These are phyloP conservation scores for Thelaira solivaga DNA, from an alignment of 2,888 invertebrate genomes.

Conservation along the genomic window DNA sequence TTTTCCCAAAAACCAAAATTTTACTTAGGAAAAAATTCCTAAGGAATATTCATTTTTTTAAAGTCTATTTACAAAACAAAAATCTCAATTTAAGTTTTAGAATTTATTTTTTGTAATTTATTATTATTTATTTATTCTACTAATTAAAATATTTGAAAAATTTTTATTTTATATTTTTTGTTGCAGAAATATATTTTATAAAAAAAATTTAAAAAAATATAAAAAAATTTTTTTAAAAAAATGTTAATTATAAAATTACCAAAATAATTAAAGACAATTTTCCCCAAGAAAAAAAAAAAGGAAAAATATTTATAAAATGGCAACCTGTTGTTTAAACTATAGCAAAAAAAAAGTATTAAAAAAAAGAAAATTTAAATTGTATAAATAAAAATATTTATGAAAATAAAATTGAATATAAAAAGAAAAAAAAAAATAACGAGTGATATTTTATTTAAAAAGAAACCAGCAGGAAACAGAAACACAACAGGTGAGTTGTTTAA, in stretches of 20 bases:
- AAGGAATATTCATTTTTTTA: too few relatives aligned
- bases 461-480: neutral
- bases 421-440: neutral
- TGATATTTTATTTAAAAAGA: neutral
- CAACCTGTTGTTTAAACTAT: conserved; percentile 14
- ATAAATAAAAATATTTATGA: conserved; percentile 16
- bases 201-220: neutral
- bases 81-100: too few relatives aligned
- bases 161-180: too few relatives aligned
- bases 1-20: too few relatives aligned
- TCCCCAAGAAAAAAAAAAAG: neutral
- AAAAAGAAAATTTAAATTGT: conserved; percentile 10
- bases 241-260: neutral
- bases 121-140: too few relatives aligned
- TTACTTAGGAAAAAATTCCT: too few relatives aligned
- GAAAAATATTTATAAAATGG: neutral
- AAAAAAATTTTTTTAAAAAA: neutral
- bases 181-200: too few relatives aligned
- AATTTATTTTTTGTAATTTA: too few relatives aligned
- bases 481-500: too few relatives aligned
- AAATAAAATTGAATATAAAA: conserved; percentile 6
- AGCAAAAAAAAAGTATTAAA: neutral
- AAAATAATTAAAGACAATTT: neutral
- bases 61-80: too few relatives aligned
- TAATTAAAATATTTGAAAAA: too few relatives aligned